Base-by-base conservation (phyloP, 2,113 vertebrate genomes). In the Dascyllus trimaculatus region DNA sequence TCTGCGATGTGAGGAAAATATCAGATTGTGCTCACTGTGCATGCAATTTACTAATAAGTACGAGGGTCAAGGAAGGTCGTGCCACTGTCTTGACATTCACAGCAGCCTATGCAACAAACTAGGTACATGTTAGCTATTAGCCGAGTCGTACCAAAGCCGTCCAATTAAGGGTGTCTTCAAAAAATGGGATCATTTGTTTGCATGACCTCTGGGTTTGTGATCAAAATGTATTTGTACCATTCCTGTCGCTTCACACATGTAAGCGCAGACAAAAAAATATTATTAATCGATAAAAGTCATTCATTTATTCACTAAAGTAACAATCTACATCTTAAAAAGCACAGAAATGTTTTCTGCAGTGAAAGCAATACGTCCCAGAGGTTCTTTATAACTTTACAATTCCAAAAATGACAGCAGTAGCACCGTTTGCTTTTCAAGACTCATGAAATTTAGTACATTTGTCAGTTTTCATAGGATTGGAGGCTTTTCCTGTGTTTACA, bases 381-480 rank as follows among this genome's bases (percentile, higher is more conserved):
- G 32, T 5, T 35, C 32, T 35, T 19, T 5, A 49, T 8, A 21
- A 56, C 59, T 56, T 71, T 17, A 26, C 25, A 35, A 3, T 35
- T 53, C 15, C 70, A 13, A 15, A 19, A 32, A 77, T 19, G 5
- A 10, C 11, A 56, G 62, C 69, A 69, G 25, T 10, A 0, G 2
- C 4, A n/a, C 51, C 29, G 43, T 65, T 70, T 71, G 19, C 11
- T 35, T 78, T 35, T 15, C 45, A 32, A 56, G 25, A 24, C 10
- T 18, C 19, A 11, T 60, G 11, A 22, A 60, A 46, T 40, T 43
- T 1, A 38, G 8, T 4, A 40, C 22, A 40, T 75, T 52, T 56
- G 69, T 57, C 38, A 4, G 40, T 64, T 81, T 60, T 73, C 35
- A 35, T 25, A 56, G 40, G 45, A 54, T 64, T 65, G 24, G 32